Conservation (phyloP, 2,888 invertebrate species). For the Cataglyphis altisquamis region DNA sequence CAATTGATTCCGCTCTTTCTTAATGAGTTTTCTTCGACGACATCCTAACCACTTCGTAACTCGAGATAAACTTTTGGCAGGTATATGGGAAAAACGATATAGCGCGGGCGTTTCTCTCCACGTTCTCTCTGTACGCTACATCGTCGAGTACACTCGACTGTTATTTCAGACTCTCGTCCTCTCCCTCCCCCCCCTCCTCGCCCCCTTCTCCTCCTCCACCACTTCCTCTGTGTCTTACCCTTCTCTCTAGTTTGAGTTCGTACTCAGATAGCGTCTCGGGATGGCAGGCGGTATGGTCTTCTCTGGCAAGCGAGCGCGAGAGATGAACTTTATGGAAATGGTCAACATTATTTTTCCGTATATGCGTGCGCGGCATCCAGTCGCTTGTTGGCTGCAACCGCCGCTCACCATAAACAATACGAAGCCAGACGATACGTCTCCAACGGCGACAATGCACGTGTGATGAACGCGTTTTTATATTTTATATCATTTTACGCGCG, state of each 20-base stretch:
- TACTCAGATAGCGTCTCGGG: conserved; percentile 53
- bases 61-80: conserved; percentile 56
- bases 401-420: conserved; percentile 36
- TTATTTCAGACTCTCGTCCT: conserved; percentile 48
- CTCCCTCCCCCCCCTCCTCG: not conserved
- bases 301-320: conserved; percentile 15
- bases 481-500: not conserved
- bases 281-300: conserved; percentile 50
- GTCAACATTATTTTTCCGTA: conserved; percentile 55
- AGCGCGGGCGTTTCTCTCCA: conserved; percentile 46
- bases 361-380: conserved; percentile 17
- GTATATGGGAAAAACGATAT: conserved; percentile 53
- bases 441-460: not conserved
- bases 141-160: conserved; percentile 53
- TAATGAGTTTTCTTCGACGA: conserved; percentile 51
- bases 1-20: conserved; percentile 53
- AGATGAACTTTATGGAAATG: conserved; percentile 56
- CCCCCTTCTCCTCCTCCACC: not conserved
- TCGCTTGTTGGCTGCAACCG: not conserved
- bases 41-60: conserved; percentile 37
- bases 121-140: conserved; percentile 37
- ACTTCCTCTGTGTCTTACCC: not conserved
- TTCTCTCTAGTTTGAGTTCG: conserved; percentile 38
- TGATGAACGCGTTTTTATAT: not conserved
- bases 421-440: conserved; percentile 16